These are phyloP conservation scores for Empidonax traillii DNA, from an alignment of 2,113 vertebrate species.

Conservation along the genomic window DNA sequence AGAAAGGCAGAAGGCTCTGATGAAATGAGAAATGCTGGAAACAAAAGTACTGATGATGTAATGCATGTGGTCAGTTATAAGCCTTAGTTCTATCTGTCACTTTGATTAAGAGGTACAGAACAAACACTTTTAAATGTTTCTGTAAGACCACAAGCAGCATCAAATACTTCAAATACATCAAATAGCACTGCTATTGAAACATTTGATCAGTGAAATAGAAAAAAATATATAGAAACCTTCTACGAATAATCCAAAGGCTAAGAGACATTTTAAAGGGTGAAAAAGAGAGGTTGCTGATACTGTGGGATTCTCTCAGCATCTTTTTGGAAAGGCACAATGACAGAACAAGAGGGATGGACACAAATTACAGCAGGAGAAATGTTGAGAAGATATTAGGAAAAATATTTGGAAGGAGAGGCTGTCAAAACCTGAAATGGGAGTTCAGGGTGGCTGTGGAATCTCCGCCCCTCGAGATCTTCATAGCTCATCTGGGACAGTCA, in stretches of 20 bases:
- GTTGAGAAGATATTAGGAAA: not conserved
- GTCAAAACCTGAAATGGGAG: not conserved
- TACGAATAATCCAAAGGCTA: not conserved
- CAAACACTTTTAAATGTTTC: not conserved
- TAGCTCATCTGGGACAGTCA: not conserved
- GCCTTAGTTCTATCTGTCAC: not conserved
- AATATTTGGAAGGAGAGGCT: not conserved
- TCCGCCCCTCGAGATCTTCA: not conserved
- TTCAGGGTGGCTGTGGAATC: not conserved
- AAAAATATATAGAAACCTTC: not conserved
- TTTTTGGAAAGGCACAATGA: too few species aligned
- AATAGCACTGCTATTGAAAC: not conserved
- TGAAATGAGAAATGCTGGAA: not conserved
- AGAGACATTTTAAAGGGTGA: not conserved
- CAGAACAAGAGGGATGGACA: not conserved
- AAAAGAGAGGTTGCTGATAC: not conserved
- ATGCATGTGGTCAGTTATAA: not conserved
- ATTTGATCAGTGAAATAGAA: not conserved
- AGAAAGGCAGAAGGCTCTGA: not conserved
- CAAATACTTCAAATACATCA: not conserved
- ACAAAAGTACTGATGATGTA: not conserved
- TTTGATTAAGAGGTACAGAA: not conserved
- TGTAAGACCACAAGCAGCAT: not conserved
- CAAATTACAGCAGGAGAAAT: not conserved
- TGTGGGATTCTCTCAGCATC: accelerated